phyloP scores from a whole-genome alignment of 2,888 invertebrate genomes.

The Andrena trimmerana region DNA sequence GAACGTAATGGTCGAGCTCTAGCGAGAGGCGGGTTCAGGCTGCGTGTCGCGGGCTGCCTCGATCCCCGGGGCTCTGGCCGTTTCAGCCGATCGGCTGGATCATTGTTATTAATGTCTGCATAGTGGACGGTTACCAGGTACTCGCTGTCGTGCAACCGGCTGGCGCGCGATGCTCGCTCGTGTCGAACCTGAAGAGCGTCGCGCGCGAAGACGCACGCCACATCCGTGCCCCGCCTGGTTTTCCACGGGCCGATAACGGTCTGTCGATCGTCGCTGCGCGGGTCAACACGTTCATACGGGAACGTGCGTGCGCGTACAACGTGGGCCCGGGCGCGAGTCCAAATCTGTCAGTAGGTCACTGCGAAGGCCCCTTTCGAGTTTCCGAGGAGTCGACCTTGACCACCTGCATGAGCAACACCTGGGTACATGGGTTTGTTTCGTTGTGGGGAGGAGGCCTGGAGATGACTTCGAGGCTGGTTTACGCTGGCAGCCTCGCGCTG shows the following conservation, averaged over 20 bases:
- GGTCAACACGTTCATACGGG: constrained; percentile 14
- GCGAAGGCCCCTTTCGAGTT: constrained; percentile 50
- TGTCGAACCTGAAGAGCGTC: constrained; percentile 2
- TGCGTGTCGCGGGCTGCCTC: constrained; percentile 71
- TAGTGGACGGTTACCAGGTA: constrained; percentile 25
- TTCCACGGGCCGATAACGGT: constrained; percentile 61
- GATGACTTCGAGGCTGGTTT: neutral
- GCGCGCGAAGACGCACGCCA: constrained; percentile 25
- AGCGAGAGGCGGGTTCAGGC: constrained; percentile 73
- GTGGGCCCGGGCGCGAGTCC: constrained; percentile 72
- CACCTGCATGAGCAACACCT: constrained; percentile 1
- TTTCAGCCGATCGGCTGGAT: constrained; percentile 26
- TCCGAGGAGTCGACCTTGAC: constrained; percentile 66
- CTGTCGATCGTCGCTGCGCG: constrained; percentile 46
- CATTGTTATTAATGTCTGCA: constrained; percentile 50
- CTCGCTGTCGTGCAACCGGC: constrained; percentile 24
- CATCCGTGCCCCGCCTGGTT: constrained; percentile 50
- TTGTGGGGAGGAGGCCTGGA: too few species aligned
- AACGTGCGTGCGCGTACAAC: constrained; percentile 13
- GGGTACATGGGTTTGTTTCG: too few species aligned
- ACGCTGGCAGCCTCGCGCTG: neutral
- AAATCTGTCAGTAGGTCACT: constrained; percentile 83
- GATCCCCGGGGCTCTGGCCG: constrained; percentile 35
- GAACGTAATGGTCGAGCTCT: constrained; percentile 83
- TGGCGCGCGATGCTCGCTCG: constrained; percentile 25